phyloP scores from a whole-genome alignment of 2,888 invertebrate genomes.

The Bhutanitis thaidina region DNA sequence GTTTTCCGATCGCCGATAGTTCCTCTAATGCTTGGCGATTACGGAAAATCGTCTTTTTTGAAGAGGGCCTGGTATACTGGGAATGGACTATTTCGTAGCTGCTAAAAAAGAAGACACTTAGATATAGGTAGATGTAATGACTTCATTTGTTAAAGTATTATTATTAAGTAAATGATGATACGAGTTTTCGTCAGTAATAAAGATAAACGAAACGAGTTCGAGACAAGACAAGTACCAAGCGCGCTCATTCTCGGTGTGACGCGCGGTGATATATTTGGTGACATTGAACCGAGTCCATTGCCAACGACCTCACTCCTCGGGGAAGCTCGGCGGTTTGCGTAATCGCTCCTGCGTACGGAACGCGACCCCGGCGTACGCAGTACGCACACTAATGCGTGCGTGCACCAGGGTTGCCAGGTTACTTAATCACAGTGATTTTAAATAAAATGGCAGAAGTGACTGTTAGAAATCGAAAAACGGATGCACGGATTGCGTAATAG shows the following conservation, averaged over 20 bases:
- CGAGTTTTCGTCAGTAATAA: neutral
- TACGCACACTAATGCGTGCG: slow-evolving; percentile 25
- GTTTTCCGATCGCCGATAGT: too few species aligned
- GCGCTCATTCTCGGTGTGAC: slow-evolving; percentile 30
- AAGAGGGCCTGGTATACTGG: too few species aligned
- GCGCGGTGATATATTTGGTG: slow-evolving; percentile 78
- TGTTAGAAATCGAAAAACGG: too few species aligned
- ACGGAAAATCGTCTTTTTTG: too few species aligned
- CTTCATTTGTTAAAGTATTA: too few species aligned
- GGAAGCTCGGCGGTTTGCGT: slow-evolving; percentile 74
- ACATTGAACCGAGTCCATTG: slow-evolving; percentile 79
- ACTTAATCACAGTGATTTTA: neutral
- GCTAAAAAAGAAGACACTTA: too few species aligned
- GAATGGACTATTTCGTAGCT: too few species aligned
- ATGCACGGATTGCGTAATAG: too few species aligned
- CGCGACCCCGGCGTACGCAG: slow-evolving; percentile 41
- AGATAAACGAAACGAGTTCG: neutral
- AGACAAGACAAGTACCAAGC: slow-evolving; percentile 49
- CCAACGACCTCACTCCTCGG: slow-evolving; percentile 78
- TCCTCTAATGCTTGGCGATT: too few species aligned
- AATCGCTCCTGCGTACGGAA: slow-evolving; percentile 69
- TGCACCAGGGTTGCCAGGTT: slow-evolving; percentile 12
- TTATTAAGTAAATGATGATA: too few species aligned
- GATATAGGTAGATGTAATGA: too few species aligned
- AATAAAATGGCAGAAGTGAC: neutral